phyloP scores from a whole-genome alignment of 2,113 vertebrate species.

The Tympanuchus pallidicinctus region DNA sequence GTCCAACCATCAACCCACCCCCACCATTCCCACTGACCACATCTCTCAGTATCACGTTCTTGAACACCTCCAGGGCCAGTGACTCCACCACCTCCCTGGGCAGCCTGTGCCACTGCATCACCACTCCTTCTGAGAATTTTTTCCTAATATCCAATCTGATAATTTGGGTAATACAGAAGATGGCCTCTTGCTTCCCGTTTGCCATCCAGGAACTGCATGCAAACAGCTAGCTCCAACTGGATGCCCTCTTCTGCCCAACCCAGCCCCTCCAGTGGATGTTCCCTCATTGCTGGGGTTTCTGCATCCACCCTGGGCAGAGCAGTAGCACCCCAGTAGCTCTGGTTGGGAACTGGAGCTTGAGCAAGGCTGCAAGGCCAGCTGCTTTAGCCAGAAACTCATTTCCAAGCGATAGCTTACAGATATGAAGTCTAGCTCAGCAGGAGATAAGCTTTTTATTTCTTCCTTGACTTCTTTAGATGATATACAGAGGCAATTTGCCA shows the following conservation, averaged over 20 bases:
- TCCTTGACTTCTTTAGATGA: slow-evolving; percentile 60
- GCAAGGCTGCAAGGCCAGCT: background rate
- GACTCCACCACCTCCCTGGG: too few species aligned
- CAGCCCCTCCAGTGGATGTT: background rate
- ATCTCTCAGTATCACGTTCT: too few species aligned
- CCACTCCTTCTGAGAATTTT: too few species aligned
- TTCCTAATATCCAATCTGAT: too few species aligned
- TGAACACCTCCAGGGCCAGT: too few species aligned
- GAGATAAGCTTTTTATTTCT: slow-evolving; percentile 70
- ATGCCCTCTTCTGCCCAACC: background rate
- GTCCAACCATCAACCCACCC: too few species aligned
- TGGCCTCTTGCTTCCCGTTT: background rate
- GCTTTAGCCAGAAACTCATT: slow-evolving; percentile 14
- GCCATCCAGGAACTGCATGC: background rate
- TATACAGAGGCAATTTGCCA: slow-evolving; percentile 55
- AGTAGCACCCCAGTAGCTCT: background rate
- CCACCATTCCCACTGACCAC: too few species aligned
- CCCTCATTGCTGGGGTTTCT: background rate
- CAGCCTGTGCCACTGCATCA: too few species aligned
- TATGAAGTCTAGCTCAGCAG: slow-evolving; percentile 55
- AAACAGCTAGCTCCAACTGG: background rate
- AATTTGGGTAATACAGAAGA: accelerated
- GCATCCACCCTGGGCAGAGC: background rate
- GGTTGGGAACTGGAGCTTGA: background rate
- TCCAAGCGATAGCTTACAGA: slow-evolving; percentile 46